These are phyloP conservation scores for Trididemnum miniatum DNA, from an alignment of 23 tunicate genomes.

Conservation along the genomic window DNA sequence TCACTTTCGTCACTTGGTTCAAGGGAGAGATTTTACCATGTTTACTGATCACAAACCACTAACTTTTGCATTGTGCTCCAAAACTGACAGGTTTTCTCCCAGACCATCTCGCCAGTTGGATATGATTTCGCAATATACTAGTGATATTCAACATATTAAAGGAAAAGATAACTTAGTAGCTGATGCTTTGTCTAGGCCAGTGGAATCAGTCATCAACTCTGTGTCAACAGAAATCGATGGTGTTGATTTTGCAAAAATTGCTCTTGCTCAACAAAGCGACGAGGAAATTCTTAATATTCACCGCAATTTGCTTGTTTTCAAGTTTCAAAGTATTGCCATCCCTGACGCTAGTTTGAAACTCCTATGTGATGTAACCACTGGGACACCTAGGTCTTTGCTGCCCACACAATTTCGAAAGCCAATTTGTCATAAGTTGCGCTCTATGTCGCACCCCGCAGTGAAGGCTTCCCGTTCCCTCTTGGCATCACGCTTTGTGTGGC, in stretches of 20 bases:
- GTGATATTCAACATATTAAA: not conserved
- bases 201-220: too few species aligned
- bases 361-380: slow-evolving; percentile 22
- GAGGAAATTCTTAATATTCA: not conserved
- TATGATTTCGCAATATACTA: not conserved
- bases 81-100: not conserved
- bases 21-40: not conserved
- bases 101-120: not conserved
- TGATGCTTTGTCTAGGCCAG: not conserved
- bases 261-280: not conserved
- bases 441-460: slow-evolving; percentile 25
- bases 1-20: slow-evolving; percentile 5
- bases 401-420: not conserved
- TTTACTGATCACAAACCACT: not conserved
- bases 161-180: not conserved
- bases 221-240: not conserved
- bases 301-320: not conserved
- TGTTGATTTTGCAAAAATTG: not conserved
- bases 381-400: slow-evolving; percentile 10
- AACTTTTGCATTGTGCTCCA: not conserved
- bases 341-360: not conserved
- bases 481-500: slow-evolving; percentile 29
- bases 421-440: slow-evolving; percentile 3
- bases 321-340: not conserved
- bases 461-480: slow-evolving; percentile 26